Base-by-base conservation (phyloP, 2,888 invertebrate species). In the Anthophora plumipes region DNA sequence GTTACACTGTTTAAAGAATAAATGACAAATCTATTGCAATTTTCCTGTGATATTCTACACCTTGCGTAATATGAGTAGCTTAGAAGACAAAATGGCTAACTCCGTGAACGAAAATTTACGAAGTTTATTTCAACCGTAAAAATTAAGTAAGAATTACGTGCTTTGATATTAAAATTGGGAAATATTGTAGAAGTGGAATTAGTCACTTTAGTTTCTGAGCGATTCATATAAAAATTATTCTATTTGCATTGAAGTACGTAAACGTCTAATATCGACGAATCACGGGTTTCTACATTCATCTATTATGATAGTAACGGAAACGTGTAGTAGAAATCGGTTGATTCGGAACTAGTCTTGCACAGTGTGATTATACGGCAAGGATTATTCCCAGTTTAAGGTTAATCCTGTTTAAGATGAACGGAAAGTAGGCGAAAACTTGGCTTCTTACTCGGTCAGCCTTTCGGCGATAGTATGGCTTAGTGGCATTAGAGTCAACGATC, bases 371-470 rank as follows among this genome's bases (percentile, higher is more conserved):
- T 84, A 87, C 85, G 73, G 71, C 61, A 39, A 83, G 89, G 89
- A 89, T 90, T 90, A 90, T 87, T 89, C 84, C 81, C 89, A 90
- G 87, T 90, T 90, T 90, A 89, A 89, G 88, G 90, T 85, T 90
- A 90, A 90, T 90, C 90, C 90, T 86, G 85, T 89, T 90, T 90
- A 90, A 90, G 90, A 89, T 90, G 88, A 87, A 86, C 88, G 85
- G 83, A 88, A 84, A 89, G 87, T 87, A 88, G 89, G 86, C 89
- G 89, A 90, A 89, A 90, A 90, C 87, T 90, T 90, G 87, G 87
- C 89, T 87, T 89, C 89, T 88, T 88, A 85, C 85, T 88, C 85
- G 88, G 87, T 89, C 85, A 88, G 86, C 86, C 88, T 90, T 89
- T 86, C 81, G 82, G 79, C 85, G 89, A 86, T 89, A 85, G 85